phyloP scores from a whole-genome alignment of 2,113 vertebrate species.

The Orycteropus afer region DNA sequence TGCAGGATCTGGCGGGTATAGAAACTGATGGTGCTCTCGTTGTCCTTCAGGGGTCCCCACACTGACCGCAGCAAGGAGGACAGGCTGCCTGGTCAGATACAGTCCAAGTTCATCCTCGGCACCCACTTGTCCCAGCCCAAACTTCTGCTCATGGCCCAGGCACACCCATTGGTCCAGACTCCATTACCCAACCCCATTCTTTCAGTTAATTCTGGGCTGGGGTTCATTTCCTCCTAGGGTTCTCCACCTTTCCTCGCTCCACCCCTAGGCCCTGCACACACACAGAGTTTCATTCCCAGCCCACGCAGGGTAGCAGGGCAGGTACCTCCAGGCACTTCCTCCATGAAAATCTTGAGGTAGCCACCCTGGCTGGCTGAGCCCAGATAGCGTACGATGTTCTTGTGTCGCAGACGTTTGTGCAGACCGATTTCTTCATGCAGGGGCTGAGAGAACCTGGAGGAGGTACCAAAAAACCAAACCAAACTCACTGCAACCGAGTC shows the following conservation, averaged over 20 bases:
- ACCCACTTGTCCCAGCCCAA: neutral
- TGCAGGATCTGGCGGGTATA: conserved; percentile 96
- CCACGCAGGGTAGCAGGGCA: neutral
- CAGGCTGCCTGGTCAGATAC: conserved; percentile 88
- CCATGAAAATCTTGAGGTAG: conserved; percentile 98
- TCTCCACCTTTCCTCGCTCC: conserved; percentile 41
- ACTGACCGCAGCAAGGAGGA: conserved; percentile 93
- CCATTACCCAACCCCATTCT: neutral
- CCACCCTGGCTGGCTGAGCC: conserved; percentile 93
- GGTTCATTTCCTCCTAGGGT: neutral
- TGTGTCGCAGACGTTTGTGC: conserved; percentile 93
- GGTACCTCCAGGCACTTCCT: conserved; percentile 96
- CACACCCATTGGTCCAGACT: neutral
- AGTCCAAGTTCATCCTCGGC: neutral
- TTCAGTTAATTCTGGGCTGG: conserved; percentile 39
- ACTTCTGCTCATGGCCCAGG: neutral
- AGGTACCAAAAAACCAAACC: neutral
- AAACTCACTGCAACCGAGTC: no score
- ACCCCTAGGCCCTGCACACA: neutral
- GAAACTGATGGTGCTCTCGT: conserved; percentile 93
- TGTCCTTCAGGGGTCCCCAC: conserved; percentile 96
- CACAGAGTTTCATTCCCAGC: conserved; percentile 32
- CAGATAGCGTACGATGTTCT: conserved; percentile 95
- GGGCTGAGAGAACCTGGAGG: conserved; percentile 91
- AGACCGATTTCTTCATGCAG: conserved; percentile 95